Evolutionary conservation across 2,797 vertebrate species (phyloP).

Genomic region (Rhyacichthys aspro): DNA sequence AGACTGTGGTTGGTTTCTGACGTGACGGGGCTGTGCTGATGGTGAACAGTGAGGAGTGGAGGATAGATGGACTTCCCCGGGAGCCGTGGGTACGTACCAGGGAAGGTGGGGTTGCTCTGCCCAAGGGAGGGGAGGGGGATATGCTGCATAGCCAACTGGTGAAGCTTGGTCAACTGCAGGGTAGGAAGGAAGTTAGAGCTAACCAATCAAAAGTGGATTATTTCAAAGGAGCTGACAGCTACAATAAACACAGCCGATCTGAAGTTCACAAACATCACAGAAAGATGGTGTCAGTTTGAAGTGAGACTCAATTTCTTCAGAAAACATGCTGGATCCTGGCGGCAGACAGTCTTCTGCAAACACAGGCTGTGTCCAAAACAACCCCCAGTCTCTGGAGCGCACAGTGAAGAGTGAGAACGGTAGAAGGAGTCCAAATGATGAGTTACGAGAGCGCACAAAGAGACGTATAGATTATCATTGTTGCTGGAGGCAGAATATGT

Average conservation of each 20-base stretch:
- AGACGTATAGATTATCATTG: too few relatives aligned
- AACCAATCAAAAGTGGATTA: slow-evolving; percentile 96
- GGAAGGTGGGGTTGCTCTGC: slow-evolving; percentile 99
- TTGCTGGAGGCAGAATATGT: too few relatives aligned
- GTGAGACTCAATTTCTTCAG: slow-evolving; percentile 50
- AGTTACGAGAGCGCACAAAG: too few relatives aligned
- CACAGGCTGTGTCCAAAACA: slow-evolving; percentile 22
- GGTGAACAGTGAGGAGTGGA: slow-evolving; percentile 76
- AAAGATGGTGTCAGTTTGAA: slow-evolving; percentile 62
- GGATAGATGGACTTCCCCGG: slow-evolving; percentile 91
- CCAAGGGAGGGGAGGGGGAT: slow-evolving; percentile 98
- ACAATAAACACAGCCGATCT: slow-evolving; percentile 80
- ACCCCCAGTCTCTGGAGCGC: too few relatives aligned
- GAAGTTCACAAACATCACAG: slow-evolving; percentile 77
- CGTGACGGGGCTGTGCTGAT: slow-evolving; percentile 65
- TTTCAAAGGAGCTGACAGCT: slow-evolving; percentile 91
- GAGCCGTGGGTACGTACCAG: slow-evolving; percentile 96
- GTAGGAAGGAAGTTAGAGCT: slow-evolving; percentile 99
- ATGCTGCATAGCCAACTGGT: slow-evolving; percentile 99
- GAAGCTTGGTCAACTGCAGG: slow-evolving; percentile 99
- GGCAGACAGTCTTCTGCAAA: slow-evolving; percentile 58
- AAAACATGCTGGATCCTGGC: slow-evolving; percentile 59
- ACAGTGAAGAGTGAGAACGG: too few relatives aligned
- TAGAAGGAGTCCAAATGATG: too few relatives aligned
- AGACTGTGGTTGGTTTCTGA: slow-evolving; percentile 53